These are phyloP conservation scores for Xenopus laevis DNA, from an alignment of 2,113 vertebrate genomes.

Conservation along the genomic window DNA sequence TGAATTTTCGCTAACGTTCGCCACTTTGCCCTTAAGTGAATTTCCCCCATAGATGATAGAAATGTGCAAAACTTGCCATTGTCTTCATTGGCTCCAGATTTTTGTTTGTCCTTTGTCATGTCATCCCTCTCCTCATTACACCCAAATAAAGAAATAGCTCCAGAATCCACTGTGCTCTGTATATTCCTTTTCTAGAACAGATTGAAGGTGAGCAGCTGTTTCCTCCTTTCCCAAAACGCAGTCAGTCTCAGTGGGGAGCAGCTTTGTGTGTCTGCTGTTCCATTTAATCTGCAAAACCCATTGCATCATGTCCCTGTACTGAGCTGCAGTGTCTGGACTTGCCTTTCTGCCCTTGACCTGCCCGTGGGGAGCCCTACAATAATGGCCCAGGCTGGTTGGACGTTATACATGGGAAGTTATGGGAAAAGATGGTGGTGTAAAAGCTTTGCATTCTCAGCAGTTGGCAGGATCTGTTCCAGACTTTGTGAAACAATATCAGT, in stretches of 20 bases:
- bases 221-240: conserved; percentile 5
- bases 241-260: background rate
- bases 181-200: too few relatives aligned
- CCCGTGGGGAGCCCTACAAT: conserved; percentile 1
- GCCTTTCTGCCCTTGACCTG: conserved; percentile 23
- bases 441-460: background rate
- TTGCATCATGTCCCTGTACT: conserved; percentile 11
- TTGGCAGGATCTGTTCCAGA: conserved; percentile 13
- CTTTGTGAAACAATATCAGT: conserved; percentile 5
- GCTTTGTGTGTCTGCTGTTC: conserved; percentile 15
- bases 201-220: conserved; percentile 22
- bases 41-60: too few relatives aligned
- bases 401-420: too few relatives aligned
- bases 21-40: too few relatives aligned
- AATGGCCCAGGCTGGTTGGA: background rate
- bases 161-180: too few relatives aligned
- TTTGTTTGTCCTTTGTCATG: too few relatives aligned
- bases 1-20: too few relatives aligned
- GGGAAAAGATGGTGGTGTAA: background rate
- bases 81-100: too few relatives aligned
- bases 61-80: too few relatives aligned
- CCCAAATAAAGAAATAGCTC: too few relatives aligned
- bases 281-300: conserved; percentile 13
- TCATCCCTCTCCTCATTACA: too few relatives aligned
- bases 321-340: background rate